phyloP scores from a whole-genome alignment of 2,113 vertebrate species.

The Piprites chloris region DNA sequence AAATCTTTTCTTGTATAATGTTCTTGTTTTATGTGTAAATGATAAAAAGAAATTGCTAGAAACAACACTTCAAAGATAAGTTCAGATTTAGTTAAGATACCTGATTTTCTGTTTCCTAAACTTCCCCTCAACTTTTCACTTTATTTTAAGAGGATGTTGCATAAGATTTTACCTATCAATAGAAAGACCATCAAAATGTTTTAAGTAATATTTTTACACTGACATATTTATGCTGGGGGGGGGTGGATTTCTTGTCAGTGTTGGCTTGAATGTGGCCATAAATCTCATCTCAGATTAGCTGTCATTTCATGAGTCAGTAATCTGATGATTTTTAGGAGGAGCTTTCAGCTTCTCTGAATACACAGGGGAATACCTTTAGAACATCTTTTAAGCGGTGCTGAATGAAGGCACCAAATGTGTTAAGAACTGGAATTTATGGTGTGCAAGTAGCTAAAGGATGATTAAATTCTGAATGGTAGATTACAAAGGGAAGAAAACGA shows the following conservation, averaged over 20 bases:
- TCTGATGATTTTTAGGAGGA: background rate
- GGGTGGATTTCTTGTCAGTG: background rate
- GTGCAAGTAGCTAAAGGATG: background rate
- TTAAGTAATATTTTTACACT: background rate
- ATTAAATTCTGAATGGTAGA: background rate
- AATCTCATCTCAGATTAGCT: background rate
- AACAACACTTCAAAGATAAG: background rate
- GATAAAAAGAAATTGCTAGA: background rate
- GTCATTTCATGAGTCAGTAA: background rate
- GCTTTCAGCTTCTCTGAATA: constrained; percentile 58
- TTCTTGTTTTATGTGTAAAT: background rate
- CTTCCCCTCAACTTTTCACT: background rate
- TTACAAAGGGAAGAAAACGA: background rate
- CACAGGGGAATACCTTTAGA: constrained; percentile 38
- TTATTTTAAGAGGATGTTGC: background rate
- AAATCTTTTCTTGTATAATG: background rate
- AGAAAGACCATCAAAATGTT: background rate
- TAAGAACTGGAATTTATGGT: background rate
- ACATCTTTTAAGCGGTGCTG: background rate
- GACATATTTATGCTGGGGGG: background rate
- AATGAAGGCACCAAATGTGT: background rate
- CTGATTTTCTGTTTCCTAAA: background rate
- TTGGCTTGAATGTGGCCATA: background rate
- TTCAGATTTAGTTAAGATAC: background rate
- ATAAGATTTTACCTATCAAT: background rate